Evolutionary conservation across 2,113 vertebrate genomes (phyloP), one percentile per base, ranked within the genome.

Genomic region (Synodontis membranacea): DNA sequence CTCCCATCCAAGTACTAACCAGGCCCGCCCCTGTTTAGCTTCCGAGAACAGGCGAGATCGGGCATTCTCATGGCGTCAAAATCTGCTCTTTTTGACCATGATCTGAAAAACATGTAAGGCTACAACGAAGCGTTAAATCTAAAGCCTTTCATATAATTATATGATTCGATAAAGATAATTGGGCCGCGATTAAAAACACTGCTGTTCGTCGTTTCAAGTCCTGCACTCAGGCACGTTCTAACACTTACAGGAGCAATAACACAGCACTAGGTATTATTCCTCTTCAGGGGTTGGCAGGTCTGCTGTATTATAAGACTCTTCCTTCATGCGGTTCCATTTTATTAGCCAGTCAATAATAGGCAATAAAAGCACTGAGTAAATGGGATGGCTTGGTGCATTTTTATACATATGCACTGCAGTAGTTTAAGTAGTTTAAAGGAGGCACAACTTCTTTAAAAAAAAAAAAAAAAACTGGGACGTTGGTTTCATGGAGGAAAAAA

Each of bases 281-380:
- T 58, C 52, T 79, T 80, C 21, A 56, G 3, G 50, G 12, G 50
- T 11, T 79, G 76, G 50, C 48, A 54, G n/a, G 50, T 79, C 76
- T 79, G 78, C 31, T 58, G 52, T 80, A 80, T 80, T 39, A 25
- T 80, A 34, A 34, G 31, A 34, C 48, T 78, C 75, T 23, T 31
- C 52, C 37, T 79, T 34, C 34, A 56, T 80, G 78, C 39, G 50
- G 23, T 25, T 39, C 52, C 1, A 58, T 79, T 79, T 76, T 34
- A 80, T 80, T 39, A 56, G 15, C 52, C 52, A 80, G 50, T 39
- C 78, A 56, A 80, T 56, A 80, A 80, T 80, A 80, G 52, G 52
- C 21, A 80, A 58, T 80, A 56, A 80, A 56, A 80, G 52, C 34
- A 31, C 4, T 11, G 31, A 79, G 50, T 79, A 54, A 79, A 79